Base-by-base conservation (phyloP, 2,888 invertebrate genomes). In the Operophtera brumata region DNA sequence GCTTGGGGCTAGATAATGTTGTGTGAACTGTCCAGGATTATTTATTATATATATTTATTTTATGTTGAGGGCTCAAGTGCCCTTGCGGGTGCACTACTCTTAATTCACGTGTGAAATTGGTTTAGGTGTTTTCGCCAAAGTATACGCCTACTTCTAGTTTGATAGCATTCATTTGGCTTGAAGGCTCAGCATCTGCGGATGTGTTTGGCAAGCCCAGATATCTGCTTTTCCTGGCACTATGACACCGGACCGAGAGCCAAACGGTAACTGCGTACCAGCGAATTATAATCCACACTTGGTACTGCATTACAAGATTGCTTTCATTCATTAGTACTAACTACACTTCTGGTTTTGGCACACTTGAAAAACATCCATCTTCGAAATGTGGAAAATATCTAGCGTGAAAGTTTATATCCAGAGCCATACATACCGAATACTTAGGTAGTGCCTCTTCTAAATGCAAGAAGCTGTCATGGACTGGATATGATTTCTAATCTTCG, bases 81-180 rank as follows among this genome's bases (percentile, higher is more conserved):
- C n/a, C n/a, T n/a, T n/a, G n/a, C n/a, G n/a, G n/a, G n/a, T n/a
- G n/a, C n/a, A n/a, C n/a, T n/a, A n/a, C n/a, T n/a, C n/a, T 55
- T 60, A 53, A 59, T 50, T 50, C 50, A 37, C 30, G 48, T 54
- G 56, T 62, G 56, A 62, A 62, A 61, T 62, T 62, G 54, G 51
- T 42, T 45, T 54, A 44, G 58, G 47, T 55, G 53, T 55, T 54
- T 56, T 54, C 68, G 80, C 79, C 82, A 80, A 82, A 78, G 74
- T 71, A n/a, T n/a, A 71, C 72, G 71, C 64, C 56, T 62, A 59
- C 61, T 69, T 66, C 59, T 60, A 69, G 69, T 70, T 71, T 59
- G 74, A 80, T 78, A 73, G 67, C 71, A 69, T 76, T 77, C 62
- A 81, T 84, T 83, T 83, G 82, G 81, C 79, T 73, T 66, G 66